Evolutionary conservation across 2,113 vertebrate species (phyloP).

Genomic region (Budorcas taxicolor): DNA sequence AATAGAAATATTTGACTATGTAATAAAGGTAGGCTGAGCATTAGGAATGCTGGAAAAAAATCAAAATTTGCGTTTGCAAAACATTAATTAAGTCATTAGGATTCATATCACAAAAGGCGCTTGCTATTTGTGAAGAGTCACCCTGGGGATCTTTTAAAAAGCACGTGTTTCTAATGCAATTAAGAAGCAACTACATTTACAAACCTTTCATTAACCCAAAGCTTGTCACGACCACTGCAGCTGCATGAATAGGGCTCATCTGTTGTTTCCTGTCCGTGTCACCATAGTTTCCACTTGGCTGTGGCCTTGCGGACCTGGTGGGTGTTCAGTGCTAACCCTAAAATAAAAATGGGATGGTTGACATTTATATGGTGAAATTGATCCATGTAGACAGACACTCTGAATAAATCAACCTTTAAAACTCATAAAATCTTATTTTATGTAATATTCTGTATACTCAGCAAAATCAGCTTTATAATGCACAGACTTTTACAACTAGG

Average conservation of each 20-base stretch:
- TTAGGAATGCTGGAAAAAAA: not conserved
- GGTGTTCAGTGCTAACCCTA: not conserved
- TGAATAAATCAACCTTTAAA: slow-evolving; percentile 36
- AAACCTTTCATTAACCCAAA: not conserved
- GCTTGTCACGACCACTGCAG: not conserved
- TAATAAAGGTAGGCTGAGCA: not conserved
- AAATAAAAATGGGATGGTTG: not conserved
- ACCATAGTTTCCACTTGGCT: not conserved
- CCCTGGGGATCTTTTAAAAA: not conserved
- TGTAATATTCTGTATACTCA: not conserved
- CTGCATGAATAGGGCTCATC: not conserved
- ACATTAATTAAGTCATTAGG: not conserved
- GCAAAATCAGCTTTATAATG: not conserved
- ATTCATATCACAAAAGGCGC: not conserved
- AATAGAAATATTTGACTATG: slow-evolving; percentile 26
- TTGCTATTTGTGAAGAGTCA: not conserved
- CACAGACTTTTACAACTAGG: not conserved
- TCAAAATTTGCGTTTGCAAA: not conserved
- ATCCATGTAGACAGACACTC: not conserved
- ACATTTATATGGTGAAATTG: not conserved
- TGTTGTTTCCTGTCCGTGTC: not conserved
- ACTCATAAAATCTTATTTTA: not conserved
- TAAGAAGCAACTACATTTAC: not conserved
- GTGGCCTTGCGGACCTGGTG: not conserved
- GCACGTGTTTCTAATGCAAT: not conserved